Evolutionary conservation across 2,888 invertebrate genomes (phyloP), one percentile per base, ranked within the genome.

Genomic region (Stenodera caucasica): DNA sequence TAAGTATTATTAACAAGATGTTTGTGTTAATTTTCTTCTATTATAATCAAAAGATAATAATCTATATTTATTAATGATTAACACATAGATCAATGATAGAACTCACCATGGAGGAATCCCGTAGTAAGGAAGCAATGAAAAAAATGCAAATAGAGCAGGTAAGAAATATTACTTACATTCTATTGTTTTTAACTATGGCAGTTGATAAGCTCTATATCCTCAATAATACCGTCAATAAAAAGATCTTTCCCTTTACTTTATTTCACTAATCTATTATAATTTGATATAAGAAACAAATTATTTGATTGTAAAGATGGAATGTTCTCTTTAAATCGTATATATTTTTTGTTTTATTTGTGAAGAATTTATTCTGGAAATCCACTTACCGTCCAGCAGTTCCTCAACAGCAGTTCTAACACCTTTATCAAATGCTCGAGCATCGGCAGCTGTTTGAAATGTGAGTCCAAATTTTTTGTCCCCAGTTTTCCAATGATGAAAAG

Each of bases 401-500:
- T 94, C 92, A 55, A 96, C 90, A 53, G 96, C 96, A 61, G 88
- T 90, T 69, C 93, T 83, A 14, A 97, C 93, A 37, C 95, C 96
- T 78, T 91, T 92, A 79, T 96, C 96, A 81, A 97, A 97, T 57
- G 95, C 94, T 66, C 95, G 83, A 33, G 96, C 96, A 82, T 97
- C 94, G 8, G 96, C 95, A 35, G 95, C 95, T 55, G 96, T 94
- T 81, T 95, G 95, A 84, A 98, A 98, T 55, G 96, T 96, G 71
- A 98, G 86, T 53, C 97, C 98, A 83, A 94, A 97, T 70, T 93
- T 90, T 82, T 94, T 94, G 82, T 96, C 94, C 60, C 94, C 96
- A 18, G 95, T 95, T 78, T 91, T 90, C 97, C 97, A 98, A 82
- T 97, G 97, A 84, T 97, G 96, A 86, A 98, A 98, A 50, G 96